These are phyloP conservation scores for Hestina assimilis DNA, from an alignment of 1,140 invertebrate genomes.

Conservation along the genomic window DNA sequence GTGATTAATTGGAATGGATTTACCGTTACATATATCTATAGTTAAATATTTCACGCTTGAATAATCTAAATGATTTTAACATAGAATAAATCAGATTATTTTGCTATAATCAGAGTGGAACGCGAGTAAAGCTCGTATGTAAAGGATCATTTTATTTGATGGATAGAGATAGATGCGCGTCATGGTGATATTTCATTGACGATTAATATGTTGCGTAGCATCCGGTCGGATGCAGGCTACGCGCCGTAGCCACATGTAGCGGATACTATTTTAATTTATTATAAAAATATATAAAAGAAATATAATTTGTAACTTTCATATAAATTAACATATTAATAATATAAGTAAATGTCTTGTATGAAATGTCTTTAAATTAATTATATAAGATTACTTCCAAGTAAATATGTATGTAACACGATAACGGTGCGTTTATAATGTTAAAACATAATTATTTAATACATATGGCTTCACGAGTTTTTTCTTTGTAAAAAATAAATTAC, in stretches of 20 bases:
- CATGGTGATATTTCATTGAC: slow-evolving; percentile 29
- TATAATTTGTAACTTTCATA: too few species aligned
- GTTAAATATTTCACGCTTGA: background rate
- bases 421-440: too few species aligned
- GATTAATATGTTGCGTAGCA: slow-evolving; percentile 8
- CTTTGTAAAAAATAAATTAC: too few species aligned
- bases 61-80: background rate
- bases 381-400: slow-evolving; percentile 1
- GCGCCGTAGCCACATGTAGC: slow-evolving; percentile 27
- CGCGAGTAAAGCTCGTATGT: background rate
- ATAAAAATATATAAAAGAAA: background rate
- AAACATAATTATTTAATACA: too few species aligned
- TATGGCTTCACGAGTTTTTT: too few species aligned
- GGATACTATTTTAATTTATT: background rate
- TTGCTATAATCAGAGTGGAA: background rate
- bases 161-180: too few species aligned
- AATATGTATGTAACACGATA: too few species aligned
- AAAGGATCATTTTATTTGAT: too few species aligned
- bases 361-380: background rate
- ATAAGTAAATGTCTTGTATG: background rate
- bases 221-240: slow-evolving; percentile 7
- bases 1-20: slow-evolving; percentile 33
- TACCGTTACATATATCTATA: background rate
- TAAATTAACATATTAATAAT: background rate
- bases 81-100: background rate